Evolutionary conservation across 2,797 vertebrate genomes (phyloP).

Genomic region (Onychomys leucogaster): DNA sequence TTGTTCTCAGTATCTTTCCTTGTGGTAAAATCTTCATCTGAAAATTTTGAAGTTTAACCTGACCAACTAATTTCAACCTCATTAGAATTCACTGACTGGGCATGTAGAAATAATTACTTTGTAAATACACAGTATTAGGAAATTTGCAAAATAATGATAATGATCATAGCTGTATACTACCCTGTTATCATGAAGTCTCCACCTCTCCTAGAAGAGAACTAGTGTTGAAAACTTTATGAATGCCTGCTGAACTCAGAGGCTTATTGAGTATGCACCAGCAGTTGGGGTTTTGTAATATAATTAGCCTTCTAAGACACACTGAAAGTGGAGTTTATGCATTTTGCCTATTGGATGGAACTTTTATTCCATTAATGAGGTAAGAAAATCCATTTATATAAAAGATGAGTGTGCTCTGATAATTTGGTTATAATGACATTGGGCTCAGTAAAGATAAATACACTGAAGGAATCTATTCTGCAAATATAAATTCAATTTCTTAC

Average conservation of each 20-base stretch:
- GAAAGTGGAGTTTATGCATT: conserved; percentile 57
- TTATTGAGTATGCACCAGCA: background rate
- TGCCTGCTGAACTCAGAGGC: conserved; percentile 15
- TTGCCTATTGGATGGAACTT: conserved; percentile 57
- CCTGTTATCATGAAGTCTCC: background rate
- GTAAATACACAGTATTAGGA: background rate
- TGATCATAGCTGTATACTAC: background rate
- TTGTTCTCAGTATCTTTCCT: background rate
- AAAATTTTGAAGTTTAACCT: conserved; percentile 4
- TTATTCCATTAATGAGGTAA: conserved; percentile 65
- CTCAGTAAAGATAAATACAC: conserved; percentile 74
- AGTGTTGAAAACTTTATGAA: background rate
- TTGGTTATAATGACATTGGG: conserved; percentile 70
- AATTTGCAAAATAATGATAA: conserved; percentile 34
- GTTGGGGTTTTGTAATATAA: conserved; percentile 37
- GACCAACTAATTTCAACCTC: conserved; percentile 18
- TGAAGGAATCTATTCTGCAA: conserved; percentile 66
- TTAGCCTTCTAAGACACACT: conserved; percentile 1
- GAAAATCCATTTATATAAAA: conserved; percentile 76
- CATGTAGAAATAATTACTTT: conserved; percentile 52
- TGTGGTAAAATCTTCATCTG: background rate
- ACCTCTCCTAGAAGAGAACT: background rate
- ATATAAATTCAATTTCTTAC: conserved; percentile 70
- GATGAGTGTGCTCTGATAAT: conserved; percentile 68
- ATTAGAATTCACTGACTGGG: conserved; percentile 33